Conservation (phyloP, 2,797 vertebrate genomes). For the Echeneis naucrates region DNA sequence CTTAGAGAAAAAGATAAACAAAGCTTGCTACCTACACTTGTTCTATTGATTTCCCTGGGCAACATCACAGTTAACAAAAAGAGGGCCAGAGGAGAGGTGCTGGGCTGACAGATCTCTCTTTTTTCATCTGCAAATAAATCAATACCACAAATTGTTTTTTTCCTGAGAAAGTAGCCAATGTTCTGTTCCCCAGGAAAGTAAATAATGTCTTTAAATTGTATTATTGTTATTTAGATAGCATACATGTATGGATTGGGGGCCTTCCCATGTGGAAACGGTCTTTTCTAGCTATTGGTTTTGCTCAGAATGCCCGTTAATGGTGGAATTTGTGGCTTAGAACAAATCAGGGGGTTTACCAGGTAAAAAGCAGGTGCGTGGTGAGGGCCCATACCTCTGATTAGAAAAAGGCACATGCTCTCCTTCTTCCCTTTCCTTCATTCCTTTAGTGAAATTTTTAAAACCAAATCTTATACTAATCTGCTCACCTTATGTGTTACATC, state of each 20-base stretch:
- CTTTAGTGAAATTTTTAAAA: slow-evolving; percentile 22
- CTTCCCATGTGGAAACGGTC: slow-evolving; percentile 44
- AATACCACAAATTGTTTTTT: slow-evolving; percentile 65
- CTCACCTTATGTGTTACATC: background rate
- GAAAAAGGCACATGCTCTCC: slow-evolving; percentile 47
- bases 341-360: slow-evolving; percentile 60
- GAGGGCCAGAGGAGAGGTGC: slow-evolving; percentile 67
- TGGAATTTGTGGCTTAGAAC: slow-evolving; percentile 61
- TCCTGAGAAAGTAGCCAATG: slow-evolving; percentile 59
- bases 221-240: slow-evolving; percentile 43
- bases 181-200: slow-evolving; percentile 62
- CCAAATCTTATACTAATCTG: slow-evolving; percentile 10
- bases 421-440: background rate
- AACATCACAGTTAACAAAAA: slow-evolving; percentile 76
- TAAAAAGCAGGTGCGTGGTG: slow-evolving; percentile 80
- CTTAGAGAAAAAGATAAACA: slow-evolving; percentile 75
- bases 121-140: slow-evolving; percentile 73
- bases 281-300: slow-evolving; percentile 71
- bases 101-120: slow-evolving; percentile 41
- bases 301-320: slow-evolving; percentile 63
- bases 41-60: slow-evolving; percentile 77
- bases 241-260: slow-evolving; percentile 21
- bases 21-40: slow-evolving; percentile 73
- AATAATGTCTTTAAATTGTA: slow-evolving; percentile 56
- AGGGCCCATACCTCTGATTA: slow-evolving; percentile 71